phyloP scores from a whole-genome alignment of 1,140 invertebrate genomes.

The Anastatus disparis region DNA sequence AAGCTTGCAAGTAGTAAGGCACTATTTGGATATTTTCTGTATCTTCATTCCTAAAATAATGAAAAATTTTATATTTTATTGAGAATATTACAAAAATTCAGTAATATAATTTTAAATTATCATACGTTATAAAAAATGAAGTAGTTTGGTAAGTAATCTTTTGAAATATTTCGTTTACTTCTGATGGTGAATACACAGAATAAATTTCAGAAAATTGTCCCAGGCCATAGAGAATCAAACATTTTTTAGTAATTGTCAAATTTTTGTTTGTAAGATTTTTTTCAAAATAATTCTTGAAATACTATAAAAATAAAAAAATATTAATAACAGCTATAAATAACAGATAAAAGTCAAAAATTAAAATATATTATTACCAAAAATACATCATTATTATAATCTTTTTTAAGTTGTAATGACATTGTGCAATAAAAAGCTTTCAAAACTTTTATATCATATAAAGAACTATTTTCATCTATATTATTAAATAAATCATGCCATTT shows the following conservation, averaged over 20 bases:
- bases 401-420: slow-evolving; percentile 48
- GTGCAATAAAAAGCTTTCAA: slow-evolving; percentile 55
- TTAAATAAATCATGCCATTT: slow-evolving; percentile 52
- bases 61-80: slow-evolving; percentile 5
- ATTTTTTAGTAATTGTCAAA: slow-evolving; percentile 28
- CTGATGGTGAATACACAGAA: slow-evolving; percentile 42
- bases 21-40: slow-evolving; percentile 48
- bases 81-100: slow-evolving; percentile 6
- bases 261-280: slow-evolving; percentile 29
- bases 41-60: slow-evolving; percentile 47
- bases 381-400: slow-evolving; percentile 38
- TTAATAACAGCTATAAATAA: background rate
- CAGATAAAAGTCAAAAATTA: too few relatives aligned
- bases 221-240: slow-evolving; percentile 54
- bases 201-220: slow-evolving; percentile 54
- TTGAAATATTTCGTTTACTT: slow-evolving; percentile 52
- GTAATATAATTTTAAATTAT: slow-evolving; percentile 6
- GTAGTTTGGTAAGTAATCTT: slow-evolving; percentile 47
- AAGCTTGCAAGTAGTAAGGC: slow-evolving; percentile 54
- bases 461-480: slow-evolving; percentile 30
- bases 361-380: slow-evolving; percentile 33
- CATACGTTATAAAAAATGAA: slow-evolving; percentile 50
- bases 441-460: slow-evolving; percentile 44
- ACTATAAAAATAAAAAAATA: slow-evolving; percentile 42
- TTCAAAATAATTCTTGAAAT: slow-evolving; percentile 45